Percentiles rank a stretch among this genome's conserved stretches.
Conservation (phyloP, 2,113 vertebrate species). For the Ariopsis seemanni region DNA sequence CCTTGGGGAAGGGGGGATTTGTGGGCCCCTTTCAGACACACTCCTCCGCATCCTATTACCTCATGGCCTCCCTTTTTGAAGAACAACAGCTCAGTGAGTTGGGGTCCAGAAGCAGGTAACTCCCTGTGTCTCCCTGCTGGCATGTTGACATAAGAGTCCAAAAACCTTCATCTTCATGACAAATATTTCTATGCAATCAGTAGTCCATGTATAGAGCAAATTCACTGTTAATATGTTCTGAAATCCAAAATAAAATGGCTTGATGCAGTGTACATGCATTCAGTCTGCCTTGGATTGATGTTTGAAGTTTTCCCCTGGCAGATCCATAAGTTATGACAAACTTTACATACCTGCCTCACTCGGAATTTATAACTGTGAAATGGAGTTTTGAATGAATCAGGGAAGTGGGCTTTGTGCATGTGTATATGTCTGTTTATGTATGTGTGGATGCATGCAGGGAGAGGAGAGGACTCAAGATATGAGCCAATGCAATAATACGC, state of each 20-base stretch:
- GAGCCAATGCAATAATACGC: constrained; percentile 45
- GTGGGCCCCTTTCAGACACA: constrained; percentile 40
- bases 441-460: neutral
- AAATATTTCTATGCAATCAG: constrained; percentile 23
- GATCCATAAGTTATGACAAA: constrained; percentile 43
- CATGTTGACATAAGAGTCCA: constrained; percentile 28
- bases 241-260: constrained; percentile 1
- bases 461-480: constrained; percentile 42
- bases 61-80: constrained; percentile 35
- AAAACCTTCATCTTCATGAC: constrained; percentile 37
- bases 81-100: constrained; percentile 38
- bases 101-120: constrained; percentile 25
- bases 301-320: neutral
- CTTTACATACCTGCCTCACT: constrained; percentile 53
- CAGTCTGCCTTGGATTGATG: neutral
- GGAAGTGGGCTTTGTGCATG: constrained; percentile 6
- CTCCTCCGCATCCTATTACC: constrained; percentile 34
- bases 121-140: constrained; percentile 39
- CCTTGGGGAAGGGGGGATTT: constrained; percentile 54
- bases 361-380: constrained; percentile 64
- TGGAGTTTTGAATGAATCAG: constrained; percentile 44
- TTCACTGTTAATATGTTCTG: neutral
- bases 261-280: neutral
- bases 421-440: neutral
- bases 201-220: constrained; percentile 27